These are phyloP conservation scores for Pantherophis alleghaniensis DNA, from an alignment of 2,797 vertebrate species.

Conservation along the genomic window DNA sequence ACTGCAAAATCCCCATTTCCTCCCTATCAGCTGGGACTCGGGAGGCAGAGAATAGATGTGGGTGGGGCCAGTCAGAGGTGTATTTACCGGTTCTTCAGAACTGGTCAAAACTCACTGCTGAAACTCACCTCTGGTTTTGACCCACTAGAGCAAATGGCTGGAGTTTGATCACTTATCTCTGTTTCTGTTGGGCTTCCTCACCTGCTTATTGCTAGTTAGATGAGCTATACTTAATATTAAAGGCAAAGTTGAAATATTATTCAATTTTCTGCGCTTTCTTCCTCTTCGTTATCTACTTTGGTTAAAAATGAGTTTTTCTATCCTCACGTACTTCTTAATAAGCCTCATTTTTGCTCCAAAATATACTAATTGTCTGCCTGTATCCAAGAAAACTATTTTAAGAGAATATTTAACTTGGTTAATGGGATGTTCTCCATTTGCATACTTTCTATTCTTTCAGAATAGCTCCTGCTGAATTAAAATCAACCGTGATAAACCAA, in stretches of 20 bases:
- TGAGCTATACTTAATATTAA: not conserved
- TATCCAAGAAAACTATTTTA: not conserved
- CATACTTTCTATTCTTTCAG: not conserved
- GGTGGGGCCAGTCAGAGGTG: too few relatives aligned
- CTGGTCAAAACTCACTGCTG: too few relatives aligned
- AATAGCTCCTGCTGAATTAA: not conserved
- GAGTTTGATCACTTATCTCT: not conserved
- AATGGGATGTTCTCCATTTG: not conserved
- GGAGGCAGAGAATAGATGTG: too few relatives aligned
- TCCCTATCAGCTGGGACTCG: too few relatives aligned
- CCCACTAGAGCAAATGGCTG: not conserved
- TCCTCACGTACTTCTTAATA: not conserved
- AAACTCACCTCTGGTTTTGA: not conserved
- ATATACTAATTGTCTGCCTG: not conserved
- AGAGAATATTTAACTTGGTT: not conserved
- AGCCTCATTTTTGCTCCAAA: not conserved
- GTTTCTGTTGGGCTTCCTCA: not conserved
- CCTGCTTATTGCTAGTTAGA: not conserved
- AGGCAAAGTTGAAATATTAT: not conserved
- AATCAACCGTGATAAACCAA: not conserved
- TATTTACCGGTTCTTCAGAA: too few relatives aligned
- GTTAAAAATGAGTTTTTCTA: not conserved
- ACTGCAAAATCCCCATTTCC: too few relatives aligned
- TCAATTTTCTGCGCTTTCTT: not conserved
- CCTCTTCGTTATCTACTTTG: not conserved